Base-by-base conservation (phyloP, 2,113 vertebrate genomes). In the Caretta caretta region DNA sequence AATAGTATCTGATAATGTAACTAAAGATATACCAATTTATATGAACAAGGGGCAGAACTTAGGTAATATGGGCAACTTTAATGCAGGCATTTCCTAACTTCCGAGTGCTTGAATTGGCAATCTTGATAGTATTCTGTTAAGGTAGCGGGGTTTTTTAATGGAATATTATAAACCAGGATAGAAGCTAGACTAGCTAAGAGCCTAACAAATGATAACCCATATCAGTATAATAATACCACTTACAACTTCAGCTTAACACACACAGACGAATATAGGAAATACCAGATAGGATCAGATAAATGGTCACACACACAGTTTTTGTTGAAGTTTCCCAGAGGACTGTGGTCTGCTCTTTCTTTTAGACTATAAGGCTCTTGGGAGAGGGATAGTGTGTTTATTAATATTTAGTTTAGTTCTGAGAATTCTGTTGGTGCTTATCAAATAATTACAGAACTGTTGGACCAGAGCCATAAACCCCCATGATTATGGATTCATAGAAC, bases 291-390 rank as follows among this genome's bases (percentile, higher is more conserved):
- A 83, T 86, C 12, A 35, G 12, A 10, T 42, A 16, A 12, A 62
- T 91, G 49, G n/a, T 69, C 54, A 59, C 25, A 19, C 10, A 76
- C 83, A 94, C 35, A 91, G 50, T 57, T 87, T 46, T 22, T 84
- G 72, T 72, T 78, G 46, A 82, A 83, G 22, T 78, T 94, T 93
- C 57, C 31, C 31, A 49, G 4, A 38, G 22, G 78, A 22, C 80
- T 95, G 62, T 83, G 12, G 6, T 92, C 90, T 96, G 56, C 2
- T 90, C 57, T 90, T 88, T 76, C 46, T 90, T 2, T 88, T 93
- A 87, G 84, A 57, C 48, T 90, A 57, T 29, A 50, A 96, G 86
- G 25, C 27, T 50, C 53, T 5, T 11, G 53, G 89, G 31, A 83
- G 76, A 65, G 50, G 8, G 92, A 51, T 87, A 3, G 14, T 49